These are phyloP conservation scores for Poecilia velifera DNA, from an alignment of 2,797 vertebrate species.

Conservation along the genomic window DNA sequence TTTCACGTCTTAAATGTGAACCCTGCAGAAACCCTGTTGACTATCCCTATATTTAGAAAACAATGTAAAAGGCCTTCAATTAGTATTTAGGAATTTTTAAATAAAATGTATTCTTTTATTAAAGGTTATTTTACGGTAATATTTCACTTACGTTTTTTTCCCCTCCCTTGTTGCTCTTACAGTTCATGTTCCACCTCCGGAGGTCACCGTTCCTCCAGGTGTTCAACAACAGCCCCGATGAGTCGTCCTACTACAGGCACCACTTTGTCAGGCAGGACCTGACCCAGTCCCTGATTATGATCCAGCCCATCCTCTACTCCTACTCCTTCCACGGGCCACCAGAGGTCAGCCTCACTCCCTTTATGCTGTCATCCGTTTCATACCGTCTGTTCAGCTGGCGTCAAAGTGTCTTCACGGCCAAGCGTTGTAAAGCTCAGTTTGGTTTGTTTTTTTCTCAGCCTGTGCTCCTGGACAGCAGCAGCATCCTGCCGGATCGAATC, in stretches of 20 bases:
- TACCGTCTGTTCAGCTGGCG: background rate
- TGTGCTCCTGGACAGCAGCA: slow-evolving; percentile 96
- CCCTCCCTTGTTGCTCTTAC: slow-evolving; percentile 6
- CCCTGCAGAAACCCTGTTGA: background rate
- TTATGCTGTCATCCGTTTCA: background rate
- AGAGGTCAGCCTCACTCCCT: slow-evolving; percentile 84
- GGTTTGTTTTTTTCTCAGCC: slow-evolving; percentile 78
- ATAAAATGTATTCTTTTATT: background rate
- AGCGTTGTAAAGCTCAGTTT: background rate
- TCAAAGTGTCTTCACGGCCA: background rate
- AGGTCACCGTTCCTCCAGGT: slow-evolving; percentile 97
- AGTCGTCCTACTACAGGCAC: slow-evolving; percentile 95
- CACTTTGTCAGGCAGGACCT: slow-evolving; percentile 96
- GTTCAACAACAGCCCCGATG: slow-evolving; percentile 98
- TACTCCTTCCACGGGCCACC: slow-evolving; percentile 98
- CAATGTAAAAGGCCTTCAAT: background rate
- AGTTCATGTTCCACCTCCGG: slow-evolving; percentile 99
- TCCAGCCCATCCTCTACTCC: slow-evolving; percentile 97
- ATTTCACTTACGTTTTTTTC: background rate
- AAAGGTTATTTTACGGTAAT: background rate
- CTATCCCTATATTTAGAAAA: background rate
- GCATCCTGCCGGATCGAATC: slow-evolving; percentile 94
- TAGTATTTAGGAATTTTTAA: background rate
- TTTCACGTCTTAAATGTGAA: too few species aligned
- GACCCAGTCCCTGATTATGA: slow-evolving; percentile 97